A percentile compares a stretch with the other conserved stretches of the same genome.
phyloP scores from a whole-genome alignment of 2,113 vertebrate genomes.

The Oncorhynchus gorbuscha region DNA sequence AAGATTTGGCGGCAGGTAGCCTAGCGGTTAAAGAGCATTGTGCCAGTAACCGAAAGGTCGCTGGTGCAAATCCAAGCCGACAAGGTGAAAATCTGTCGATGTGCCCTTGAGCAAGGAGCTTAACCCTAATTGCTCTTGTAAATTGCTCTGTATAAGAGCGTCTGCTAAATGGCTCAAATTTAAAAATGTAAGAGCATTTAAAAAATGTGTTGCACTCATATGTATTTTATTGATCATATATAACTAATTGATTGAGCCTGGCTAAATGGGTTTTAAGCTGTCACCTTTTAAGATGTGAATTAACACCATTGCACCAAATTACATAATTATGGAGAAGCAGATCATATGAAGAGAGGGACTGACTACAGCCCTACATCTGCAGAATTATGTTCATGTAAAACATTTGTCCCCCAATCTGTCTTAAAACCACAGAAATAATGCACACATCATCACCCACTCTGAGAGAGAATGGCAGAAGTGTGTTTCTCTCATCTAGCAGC shows the following conservation, averaged over 20 bases:
- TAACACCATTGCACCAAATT: neutral
- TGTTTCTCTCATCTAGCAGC: constrained; percentile 34
- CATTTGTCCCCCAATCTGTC: too few species aligned
- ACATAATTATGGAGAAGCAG: neutral
- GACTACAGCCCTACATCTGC: neutral
- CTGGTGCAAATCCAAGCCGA: too few species aligned
- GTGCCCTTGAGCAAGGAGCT: too few species aligned
- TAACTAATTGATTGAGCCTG: neutral
- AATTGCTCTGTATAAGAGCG: too few species aligned
- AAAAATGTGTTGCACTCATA: constrained; percentile 12
- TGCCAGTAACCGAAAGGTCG: too few species aligned
- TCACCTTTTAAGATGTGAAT: neutral
- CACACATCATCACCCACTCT: neutral
- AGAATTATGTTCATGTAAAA: neutral
- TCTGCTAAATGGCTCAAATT: too few species aligned
- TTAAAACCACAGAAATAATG: too few species aligned
- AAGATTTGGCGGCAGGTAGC: neutral
- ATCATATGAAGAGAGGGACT: neutral
- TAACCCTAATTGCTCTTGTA: too few species aligned
- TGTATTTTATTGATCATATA: neutral
- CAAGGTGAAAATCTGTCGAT: too few species aligned
- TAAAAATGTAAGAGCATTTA: neutral
- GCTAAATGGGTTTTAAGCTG: neutral
- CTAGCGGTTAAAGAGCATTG: too few species aligned
- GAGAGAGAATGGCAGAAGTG: constrained; percentile 37